These are phyloP conservation scores for Stenoptilia bipunctidactyla DNA, from an alignment of 2,888 invertebrate genomes.

Conservation along the genomic window DNA sequence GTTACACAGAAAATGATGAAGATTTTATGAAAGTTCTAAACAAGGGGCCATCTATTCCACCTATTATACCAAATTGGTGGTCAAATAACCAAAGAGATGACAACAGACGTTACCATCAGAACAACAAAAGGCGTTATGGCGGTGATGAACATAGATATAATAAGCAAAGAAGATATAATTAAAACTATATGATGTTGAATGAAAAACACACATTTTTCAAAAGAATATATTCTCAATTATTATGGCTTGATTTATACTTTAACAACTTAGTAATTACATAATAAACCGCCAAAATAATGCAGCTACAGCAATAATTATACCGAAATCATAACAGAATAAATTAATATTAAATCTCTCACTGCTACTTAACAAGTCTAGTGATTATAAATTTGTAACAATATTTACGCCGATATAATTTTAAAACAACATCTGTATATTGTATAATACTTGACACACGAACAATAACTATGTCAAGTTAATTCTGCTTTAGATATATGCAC, in stretches of 20 bases:
- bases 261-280: conserved; percentile 69
- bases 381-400: conserved; percentile 63
- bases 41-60: conserved; percentile 56
- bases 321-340: conserved; percentile 60
- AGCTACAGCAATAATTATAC: conserved; percentile 57
- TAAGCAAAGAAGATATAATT: background rate
- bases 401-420: conserved; percentile 55
- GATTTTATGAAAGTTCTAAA: conserved; percentile 68
- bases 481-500: conserved; percentile 20
- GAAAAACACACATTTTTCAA: conserved; percentile 44
- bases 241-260: conserved; percentile 71
- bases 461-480: conserved; percentile 37
- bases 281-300: conserved; percentile 66
- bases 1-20: conserved; percentile 74
- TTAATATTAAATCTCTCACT: conserved; percentile 59
- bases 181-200: conserved; percentile 20
- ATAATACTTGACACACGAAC: conserved; percentile 40
- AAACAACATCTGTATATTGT: conserved; percentile 37
- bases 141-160: too few species aligned
- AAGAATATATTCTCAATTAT: conserved; percentile 71
- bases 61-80: conserved; percentile 73
- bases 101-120: conserved; percentile 23
- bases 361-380: conserved; percentile 66
- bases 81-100: conserved; percentile 36
- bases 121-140: conserved; percentile 16